Percentiles rank a stretch among this genome's conserved stretches.
Evolutionary conservation across 2,888 invertebrate genomes (phyloP).

Genomic region (Oxystoma pomonae): DNA sequence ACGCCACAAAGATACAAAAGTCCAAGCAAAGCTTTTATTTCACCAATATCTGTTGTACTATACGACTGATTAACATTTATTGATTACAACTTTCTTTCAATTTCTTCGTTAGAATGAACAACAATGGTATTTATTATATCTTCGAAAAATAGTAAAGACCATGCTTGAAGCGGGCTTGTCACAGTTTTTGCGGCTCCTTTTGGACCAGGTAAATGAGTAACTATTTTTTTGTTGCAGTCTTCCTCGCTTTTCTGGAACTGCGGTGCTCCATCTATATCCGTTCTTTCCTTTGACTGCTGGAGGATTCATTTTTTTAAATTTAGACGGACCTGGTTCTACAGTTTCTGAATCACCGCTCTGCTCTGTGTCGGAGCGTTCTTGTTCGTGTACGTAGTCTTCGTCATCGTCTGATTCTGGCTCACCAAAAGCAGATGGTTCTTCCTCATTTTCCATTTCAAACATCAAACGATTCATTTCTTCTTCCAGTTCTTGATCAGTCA

Average conservation of each 20-base stretch:
- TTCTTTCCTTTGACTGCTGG: slow-evolving; percentile 3
- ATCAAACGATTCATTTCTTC: slow-evolving; percentile 7
- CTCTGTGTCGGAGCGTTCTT: slow-evolving; percentile 5
- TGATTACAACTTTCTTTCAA: slow-evolving; percentile 5
- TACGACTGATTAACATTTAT: slow-evolving; percentile 3
- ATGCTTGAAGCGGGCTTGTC: slow-evolving; percentile 9
- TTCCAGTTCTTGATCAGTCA: slow-evolving; percentile 1
- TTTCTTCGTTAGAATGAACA: slow-evolving; percentile 15
- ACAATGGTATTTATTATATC: slow-evolving; percentile 10
- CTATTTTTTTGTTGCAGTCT: slow-evolving; percentile 11
- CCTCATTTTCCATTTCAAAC: slow-evolving; percentile 2
- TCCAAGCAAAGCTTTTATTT: too few relatives aligned
- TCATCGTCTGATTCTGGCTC: slow-evolving; percentile 1
- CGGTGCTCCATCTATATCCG: slow-evolving; percentile 12
- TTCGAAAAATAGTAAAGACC: slow-evolving; percentile 9
- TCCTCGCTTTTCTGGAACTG: slow-evolving; percentile 9
- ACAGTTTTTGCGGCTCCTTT: slow-evolving; percentile 12
- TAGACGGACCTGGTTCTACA: slow-evolving; percentile 5
- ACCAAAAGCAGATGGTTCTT: slow-evolving; percentile 4
- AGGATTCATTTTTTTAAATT: background rate
- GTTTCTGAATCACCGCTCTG: slow-evolving; percentile 8
- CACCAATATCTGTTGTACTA: too few relatives aligned
- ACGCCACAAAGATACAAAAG: too few relatives aligned
- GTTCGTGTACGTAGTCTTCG: slow-evolving; percentile 7
- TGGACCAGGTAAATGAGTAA: slow-evolving; percentile 11